Evolutionary conservation across 2,888 invertebrate species (phyloP).

Genomic region (Lymantria dispar): DNA sequence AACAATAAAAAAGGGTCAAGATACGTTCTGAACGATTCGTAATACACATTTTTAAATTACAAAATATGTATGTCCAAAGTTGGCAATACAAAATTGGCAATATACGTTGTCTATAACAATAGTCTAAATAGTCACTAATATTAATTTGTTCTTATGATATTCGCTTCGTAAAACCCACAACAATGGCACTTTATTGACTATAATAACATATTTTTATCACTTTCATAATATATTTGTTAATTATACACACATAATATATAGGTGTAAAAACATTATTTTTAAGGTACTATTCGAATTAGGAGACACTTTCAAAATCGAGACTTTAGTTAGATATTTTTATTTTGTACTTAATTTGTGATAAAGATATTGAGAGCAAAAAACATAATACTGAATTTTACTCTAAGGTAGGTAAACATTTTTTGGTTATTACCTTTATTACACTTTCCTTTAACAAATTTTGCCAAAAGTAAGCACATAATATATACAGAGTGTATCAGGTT

Average conservation of each 20-base stretch:
- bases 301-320: constrained; percentile 3
- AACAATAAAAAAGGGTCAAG: constrained; percentile 21
- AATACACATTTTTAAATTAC: no score
- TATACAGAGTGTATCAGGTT: no score
- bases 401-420: no score
- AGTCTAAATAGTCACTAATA: constrained; percentile 6
- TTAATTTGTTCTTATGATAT: constrained; percentile 28
- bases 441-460: no score
- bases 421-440: no score
- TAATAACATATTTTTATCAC: constrained; percentile 46
- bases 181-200: constrained; percentile 62
- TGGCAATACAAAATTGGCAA: no score
- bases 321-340: background rate
- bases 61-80: no score
- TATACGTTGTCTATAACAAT: no score
- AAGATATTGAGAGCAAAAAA: background rate
- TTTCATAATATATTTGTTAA: constrained; percentile 12
- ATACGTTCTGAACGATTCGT: background rate
- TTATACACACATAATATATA: constrained; percentile 20
- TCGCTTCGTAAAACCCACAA: constrained; percentile 29
- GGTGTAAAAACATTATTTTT: constrained; percentile 1
- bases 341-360: constrained; percentile 1
- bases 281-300: constrained; percentile 11
- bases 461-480: no score
- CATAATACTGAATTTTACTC: no score